Percentiles rank a stretch among this genome's conserved stretches.
phyloP scores from a whole-genome alignment of 2,797 vertebrate genomes.

The Microhierax caerulescens region DNA sequence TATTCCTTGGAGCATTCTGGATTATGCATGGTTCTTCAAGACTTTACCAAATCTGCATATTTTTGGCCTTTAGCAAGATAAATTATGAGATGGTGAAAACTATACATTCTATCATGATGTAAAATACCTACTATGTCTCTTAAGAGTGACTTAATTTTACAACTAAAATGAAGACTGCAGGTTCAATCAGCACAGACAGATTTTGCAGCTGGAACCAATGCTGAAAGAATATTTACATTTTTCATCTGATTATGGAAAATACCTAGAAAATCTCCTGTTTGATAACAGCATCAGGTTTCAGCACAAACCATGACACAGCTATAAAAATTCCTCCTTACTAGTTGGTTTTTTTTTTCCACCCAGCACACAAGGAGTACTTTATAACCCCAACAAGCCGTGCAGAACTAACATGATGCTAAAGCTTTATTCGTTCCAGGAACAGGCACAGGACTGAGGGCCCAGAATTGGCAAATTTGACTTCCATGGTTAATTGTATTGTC shows the following conservation, averaged over 20 bases:
- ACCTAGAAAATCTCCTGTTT: not conserved
- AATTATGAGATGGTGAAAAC: conserved; percentile 1
- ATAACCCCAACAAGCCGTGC: not conserved
- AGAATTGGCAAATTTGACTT: not conserved
- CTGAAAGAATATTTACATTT: not conserved
- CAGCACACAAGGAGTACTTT: not conserved
- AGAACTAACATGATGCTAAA: not conserved
- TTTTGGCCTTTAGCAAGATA: conserved; percentile 40
- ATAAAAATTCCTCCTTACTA: not conserved
- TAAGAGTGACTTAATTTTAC: not conserved
- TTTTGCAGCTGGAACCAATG: not conserved
- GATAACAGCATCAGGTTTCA: not conserved
- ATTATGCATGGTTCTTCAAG: conserved; percentile 12
- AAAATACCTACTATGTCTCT: not conserved
- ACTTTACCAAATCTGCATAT: conserved; percentile 14
- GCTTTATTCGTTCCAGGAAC: not conserved
- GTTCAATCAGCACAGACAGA: not conserved
- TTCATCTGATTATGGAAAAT: not conserved
- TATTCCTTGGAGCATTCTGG: conserved; percentile 47
- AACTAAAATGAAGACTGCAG: not conserved
- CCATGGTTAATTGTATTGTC: not conserved
- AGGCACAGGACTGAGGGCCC: not conserved
- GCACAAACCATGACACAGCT: not conserved
- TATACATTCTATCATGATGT: not conserved
- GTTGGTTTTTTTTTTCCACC: not conserved